These are phyloP conservation scores for Eupithecia insigniata DNA, from an alignment of 2,888 invertebrate genomes.

Conservation along the genomic window DNA sequence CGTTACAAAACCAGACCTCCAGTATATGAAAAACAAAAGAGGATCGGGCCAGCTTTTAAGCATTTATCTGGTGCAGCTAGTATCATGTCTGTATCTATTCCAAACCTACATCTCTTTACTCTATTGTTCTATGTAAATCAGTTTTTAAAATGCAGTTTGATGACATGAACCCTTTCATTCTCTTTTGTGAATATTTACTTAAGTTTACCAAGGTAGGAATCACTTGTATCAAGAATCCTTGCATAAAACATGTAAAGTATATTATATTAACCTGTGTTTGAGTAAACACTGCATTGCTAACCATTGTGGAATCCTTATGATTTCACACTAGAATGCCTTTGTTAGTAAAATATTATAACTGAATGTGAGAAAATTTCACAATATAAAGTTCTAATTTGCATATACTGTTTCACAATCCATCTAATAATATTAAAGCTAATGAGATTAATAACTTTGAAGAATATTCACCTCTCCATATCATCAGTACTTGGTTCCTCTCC, in stretches of 20 bases:
- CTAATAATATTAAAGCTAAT: background rate
- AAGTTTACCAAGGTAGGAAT: background rate
- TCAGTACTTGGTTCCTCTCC: slow-evolving; percentile 65
- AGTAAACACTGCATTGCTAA: background rate
- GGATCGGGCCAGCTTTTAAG: no score
- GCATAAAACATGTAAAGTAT: slow-evolving; percentile 1
- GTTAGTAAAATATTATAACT: slow-evolving; percentile 15
- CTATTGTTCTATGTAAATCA: no score
- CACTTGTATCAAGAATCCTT: slow-evolving; percentile 4
- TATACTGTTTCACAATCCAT: background rate
- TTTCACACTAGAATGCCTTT: slow-evolving; percentile 3
- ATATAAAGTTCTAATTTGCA: background rate
- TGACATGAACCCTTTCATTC: no score
- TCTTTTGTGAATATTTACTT: background rate
- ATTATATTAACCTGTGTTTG: background rate
- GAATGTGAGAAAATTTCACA: background rate
- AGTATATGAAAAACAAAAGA: no score
- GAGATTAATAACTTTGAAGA: background rate
- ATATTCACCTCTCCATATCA: slow-evolving; percentile 70
- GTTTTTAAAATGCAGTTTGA: no score
- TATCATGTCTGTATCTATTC: no score
- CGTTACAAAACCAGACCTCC: no score
- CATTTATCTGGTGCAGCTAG: no score
- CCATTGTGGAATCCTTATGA: slow-evolving; percentile 9
- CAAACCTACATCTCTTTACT: no score